These are phyloP conservation scores for Spicauda simplicius DNA, from an alignment of 2,888 invertebrate genomes.

Conservation along the genomic window DNA sequence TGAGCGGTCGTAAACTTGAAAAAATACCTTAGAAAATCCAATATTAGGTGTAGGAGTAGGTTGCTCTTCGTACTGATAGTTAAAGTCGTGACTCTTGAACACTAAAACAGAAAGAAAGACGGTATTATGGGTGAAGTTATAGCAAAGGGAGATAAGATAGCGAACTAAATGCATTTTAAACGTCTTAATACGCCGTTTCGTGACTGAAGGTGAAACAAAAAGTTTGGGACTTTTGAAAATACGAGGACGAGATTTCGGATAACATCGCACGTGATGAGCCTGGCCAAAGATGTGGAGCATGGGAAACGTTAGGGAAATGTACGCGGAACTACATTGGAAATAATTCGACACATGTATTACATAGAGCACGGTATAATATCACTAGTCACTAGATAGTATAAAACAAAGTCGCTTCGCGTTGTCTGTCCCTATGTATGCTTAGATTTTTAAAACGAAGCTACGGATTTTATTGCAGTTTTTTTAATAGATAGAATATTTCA, in stretches of 20 bases:
- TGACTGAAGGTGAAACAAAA: constrained; percentile 82
- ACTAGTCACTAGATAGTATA: too few species aligned
- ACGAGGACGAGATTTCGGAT: constrained; percentile 68
- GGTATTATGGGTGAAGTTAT: constrained; percentile 80
- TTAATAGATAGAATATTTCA: too few species aligned
- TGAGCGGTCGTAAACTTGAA: constrained; percentile 63
- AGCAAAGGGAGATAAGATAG: constrained; percentile 80
- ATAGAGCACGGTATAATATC: too few species aligned
- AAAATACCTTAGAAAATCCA: constrained; percentile 94
- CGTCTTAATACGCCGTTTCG: constrained; percentile 82
- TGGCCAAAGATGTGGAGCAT: constrained; percentile 70
- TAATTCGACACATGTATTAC: not conserved
- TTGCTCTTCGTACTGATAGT: constrained; percentile 87
- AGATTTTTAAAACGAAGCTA: too few species aligned
- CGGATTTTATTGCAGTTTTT: too few species aligned
- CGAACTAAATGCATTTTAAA: constrained; percentile 82
- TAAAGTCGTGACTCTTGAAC: constrained; percentile 92
- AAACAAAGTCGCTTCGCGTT: too few species aligned
- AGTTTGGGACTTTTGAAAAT: constrained; percentile 71
- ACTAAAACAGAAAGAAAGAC: constrained; percentile 90
- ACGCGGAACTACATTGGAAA: constrained; percentile 53
- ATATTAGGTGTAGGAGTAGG: constrained; percentile 92
- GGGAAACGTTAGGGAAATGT: constrained; percentile 67
- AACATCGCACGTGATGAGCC: constrained; percentile 75
- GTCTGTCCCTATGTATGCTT: too few species aligned